A percentile compares a stretch with the other conserved stretches of the same genome.
Conservation (phyloP, 1,140 invertebrate genomes). For the Pseudomyrmex pallidus region DNA sequence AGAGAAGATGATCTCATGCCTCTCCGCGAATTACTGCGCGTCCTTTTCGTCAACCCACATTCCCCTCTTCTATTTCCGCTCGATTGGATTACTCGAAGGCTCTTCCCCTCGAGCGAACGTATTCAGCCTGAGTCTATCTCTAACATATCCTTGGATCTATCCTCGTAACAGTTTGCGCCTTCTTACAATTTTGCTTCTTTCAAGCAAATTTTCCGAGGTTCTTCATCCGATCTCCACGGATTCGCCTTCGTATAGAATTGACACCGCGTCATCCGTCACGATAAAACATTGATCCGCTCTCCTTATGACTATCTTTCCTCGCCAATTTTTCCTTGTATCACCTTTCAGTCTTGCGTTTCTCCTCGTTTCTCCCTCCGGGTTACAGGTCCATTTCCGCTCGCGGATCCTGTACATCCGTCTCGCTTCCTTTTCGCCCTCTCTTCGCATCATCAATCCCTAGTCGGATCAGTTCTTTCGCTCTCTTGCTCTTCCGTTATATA, state of each 20-base stretch:
- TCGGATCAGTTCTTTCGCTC: constrained; percentile 47
- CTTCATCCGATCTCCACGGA: background rate
- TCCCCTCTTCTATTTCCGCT: constrained; percentile 17
- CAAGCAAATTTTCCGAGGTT: background rate
- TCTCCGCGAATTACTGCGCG: background rate
- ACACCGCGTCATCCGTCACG: constrained; percentile 17
- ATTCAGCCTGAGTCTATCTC: background rate
- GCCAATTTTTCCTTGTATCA: constrained; percentile 15
- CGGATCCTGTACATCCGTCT: constrained; percentile 49
- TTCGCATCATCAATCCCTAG: background rate
- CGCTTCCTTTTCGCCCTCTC: background rate
- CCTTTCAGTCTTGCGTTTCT: constrained; percentile 45
- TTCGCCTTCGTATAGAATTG: constrained; percentile 1
- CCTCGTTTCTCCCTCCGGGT: background rate
- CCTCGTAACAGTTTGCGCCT: background rate
- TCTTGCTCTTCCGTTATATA: constrained; percentile 35
- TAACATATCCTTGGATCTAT: background rate
- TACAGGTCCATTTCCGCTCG: constrained; percentile 20
- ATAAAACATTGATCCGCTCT: constrained; percentile 40
- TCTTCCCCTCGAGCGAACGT: background rate
- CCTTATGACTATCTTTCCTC: constrained; percentile 4
- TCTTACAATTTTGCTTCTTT: background rate
- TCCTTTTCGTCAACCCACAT: constrained; percentile 27
- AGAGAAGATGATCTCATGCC: background rate
- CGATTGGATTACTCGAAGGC: background rate